Base-by-base conservation (phyloP, 2,888 invertebrate species). In the Fragum fragum region DNA sequence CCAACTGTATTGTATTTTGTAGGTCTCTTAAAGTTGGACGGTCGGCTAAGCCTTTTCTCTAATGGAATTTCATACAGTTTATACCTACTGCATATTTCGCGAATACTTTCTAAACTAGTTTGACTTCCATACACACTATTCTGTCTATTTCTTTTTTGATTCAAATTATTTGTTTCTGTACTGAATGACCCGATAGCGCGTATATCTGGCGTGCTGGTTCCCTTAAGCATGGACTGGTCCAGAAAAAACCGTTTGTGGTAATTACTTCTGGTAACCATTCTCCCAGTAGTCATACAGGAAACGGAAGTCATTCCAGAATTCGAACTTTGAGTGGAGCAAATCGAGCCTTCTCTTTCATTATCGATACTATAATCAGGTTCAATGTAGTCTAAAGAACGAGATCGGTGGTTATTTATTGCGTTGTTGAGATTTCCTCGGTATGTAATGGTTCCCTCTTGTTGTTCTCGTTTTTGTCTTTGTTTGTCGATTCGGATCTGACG, bases 271-370 rank as follows among this genome's bases (percentile, higher is more conserved):
- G 69, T 23, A 47, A 61, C 61, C 26, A 73, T 18, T 28, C 61
- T 59, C n/a, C 76, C 72, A n/a, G 73, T 76, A 63, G 74, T 74
- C 55, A 52, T 29, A 32, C 69, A 68, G 14, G 81, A 79, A 23
- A 72, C 53, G n/a, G 73, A 79, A n/a, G 81, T 82, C 29, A 85
- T 32, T 14, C 74, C 76, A 42, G 85, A 85, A 66, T 63, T 75
- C 11, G 85, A 82, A 66, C 85, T 85, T 5, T 42, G 76, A 52
- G 75, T 78, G 1, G 85, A 85, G 28, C 77, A 79, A 5, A 77
- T 55, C 18, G 85, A 85, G 1, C 76, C 81, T 32, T 77, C 79
- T 28, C 61, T 29, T 14, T 77, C 81, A 71, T 59, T 68, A 21
- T 75, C 76, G 16, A 57, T 53, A 26, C 42, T 76, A 18, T 78